Evolutionary conservation across 2,888 invertebrate genomes (phyloP), one percentile per base, ranked within the genome.

Genomic region (Exephanes ischioxanthus): DNA sequence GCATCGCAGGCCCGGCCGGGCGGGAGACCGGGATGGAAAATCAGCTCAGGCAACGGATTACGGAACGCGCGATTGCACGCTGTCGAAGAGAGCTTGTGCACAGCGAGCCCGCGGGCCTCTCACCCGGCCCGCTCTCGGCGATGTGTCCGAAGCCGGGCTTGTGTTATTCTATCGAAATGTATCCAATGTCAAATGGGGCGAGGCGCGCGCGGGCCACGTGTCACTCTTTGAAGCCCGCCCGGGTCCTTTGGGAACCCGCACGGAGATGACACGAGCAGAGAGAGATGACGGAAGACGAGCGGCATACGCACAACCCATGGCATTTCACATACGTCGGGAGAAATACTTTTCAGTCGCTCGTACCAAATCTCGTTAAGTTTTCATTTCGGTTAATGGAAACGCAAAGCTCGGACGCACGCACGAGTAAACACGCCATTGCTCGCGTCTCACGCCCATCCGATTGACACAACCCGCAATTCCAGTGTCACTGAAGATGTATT

Each of bases 81-180:
- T 70, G 68, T 79, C 45, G 45, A 45, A 45, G 45, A 33, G 37
- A 84, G 75, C 33, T 45, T 61, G 51, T 61, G 51, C 48, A 53
- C 33, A 55, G 48, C 58, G 33, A 73, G 76, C 80, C 58, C 67
- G 41, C 78, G 86, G 58, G 83, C 41, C 53, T 88, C 75, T 78
- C 78, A 63, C 83, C 86, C 76, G 70, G 67, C 67, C 61, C 22
- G 45, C 72, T 26, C 11, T 11, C 58, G 1, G 11, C 11, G 58
- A 22, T 58, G 2, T 58, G 58, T 68, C 55, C 70, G 70, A 80
- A 85, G 77, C 68, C 88, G 84, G 88, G 91, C 90, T 89, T 88
- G 84, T 89, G 90, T 91, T 90, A 92, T 92, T 90, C 89, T 86
- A 90, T 88, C 91, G 88, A 92, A 93, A 92, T 92, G 92, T 93